Evolutionary conservation across 2,113 vertebrate species (phyloP).

Genomic region (Ivindomyrus marchei): DNA sequence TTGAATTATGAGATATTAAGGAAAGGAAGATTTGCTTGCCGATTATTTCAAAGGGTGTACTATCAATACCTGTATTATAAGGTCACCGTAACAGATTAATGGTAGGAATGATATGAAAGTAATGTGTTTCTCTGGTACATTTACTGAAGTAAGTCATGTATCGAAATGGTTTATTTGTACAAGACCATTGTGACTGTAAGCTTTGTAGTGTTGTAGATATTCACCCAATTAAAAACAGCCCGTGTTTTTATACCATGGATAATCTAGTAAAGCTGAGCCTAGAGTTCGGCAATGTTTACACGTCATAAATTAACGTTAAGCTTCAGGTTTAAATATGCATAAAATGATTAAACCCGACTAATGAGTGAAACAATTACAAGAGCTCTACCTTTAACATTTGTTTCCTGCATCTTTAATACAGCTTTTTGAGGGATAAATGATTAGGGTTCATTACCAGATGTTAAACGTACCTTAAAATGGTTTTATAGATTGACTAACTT

Average conservation of each 20-base stretch:
- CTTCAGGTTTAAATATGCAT: not conserved
- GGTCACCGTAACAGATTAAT: not conserved
- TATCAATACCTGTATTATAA: not conserved
- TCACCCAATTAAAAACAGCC: not conserved
- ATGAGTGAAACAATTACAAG: not conserved
- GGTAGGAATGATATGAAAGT: not conserved
- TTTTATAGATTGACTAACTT: not conserved
- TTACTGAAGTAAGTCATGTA: not conserved
- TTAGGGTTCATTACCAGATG: not conserved
- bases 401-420: not conserved
- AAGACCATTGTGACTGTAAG: not conserved
- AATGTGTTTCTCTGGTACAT: not conserved
- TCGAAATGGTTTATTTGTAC: not conserved
- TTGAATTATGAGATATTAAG: not conserved
- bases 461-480: not conserved
- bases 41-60: not conserved
- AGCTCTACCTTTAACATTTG: not conserved
- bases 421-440: not conserved
- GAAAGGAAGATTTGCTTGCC: not conserved
- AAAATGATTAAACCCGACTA: not conserved
- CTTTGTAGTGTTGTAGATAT: not conserved
- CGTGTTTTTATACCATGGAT: not conserved
- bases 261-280: not conserved
- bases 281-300: not conserved
- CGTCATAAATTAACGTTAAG: not conserved